Conservation (phyloP, 1,140 invertebrate species). For the Hormaphis cornu region DNA sequence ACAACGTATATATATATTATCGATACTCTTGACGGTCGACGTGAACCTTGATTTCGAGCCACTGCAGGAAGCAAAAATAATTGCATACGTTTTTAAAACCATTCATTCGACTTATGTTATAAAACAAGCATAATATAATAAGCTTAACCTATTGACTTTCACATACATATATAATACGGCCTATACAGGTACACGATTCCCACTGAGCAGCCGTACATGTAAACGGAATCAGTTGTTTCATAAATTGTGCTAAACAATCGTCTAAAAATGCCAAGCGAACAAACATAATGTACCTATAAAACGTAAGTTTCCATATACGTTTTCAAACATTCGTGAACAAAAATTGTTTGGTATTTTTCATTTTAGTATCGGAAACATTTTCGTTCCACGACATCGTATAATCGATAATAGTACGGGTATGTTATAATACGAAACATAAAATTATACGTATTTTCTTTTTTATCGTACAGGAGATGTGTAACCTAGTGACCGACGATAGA, state of each 20-base stretch:
- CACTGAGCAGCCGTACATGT: background rate
- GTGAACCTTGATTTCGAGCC: background rate
- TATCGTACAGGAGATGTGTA: background rate
- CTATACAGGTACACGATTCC: background rate
- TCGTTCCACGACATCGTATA: background rate
- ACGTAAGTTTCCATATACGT: background rate
- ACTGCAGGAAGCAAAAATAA: conserved; percentile 12
- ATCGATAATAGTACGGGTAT: too few species aligned
- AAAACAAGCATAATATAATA: background rate
- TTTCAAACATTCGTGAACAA: background rate
- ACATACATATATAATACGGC: too few species aligned
- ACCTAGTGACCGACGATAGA: background rate
- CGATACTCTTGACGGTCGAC: too few species aligned
- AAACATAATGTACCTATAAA: too few species aligned
- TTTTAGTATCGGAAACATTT: background rate
- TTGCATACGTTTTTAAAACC: background rate
- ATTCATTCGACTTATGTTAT: background rate
- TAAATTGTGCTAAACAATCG: background rate
- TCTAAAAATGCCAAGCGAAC: background rate
- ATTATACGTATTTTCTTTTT: too few species aligned
- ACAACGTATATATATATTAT: too few species aligned
- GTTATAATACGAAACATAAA: background rate
- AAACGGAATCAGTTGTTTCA: background rate
- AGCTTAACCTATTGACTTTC: background rate
- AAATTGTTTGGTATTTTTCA: background rate